Evolutionary conservation across 1,140 invertebrate species (phyloP), one percentile per base, ranked within the genome.

Genomic region (Drosophila obscura): DNA sequence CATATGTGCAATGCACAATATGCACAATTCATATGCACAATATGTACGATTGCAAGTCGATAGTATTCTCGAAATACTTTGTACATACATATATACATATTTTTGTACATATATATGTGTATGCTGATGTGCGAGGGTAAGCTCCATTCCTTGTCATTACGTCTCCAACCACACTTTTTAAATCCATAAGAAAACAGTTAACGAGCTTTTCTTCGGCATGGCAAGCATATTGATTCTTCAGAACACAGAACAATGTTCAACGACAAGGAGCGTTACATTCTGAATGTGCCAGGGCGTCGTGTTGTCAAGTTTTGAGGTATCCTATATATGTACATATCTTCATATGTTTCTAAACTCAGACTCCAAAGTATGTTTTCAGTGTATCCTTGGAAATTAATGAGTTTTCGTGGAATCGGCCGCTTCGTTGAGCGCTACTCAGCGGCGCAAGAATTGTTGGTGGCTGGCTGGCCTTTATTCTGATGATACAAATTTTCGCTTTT

Each of bases 341-440:
- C 19, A n/a, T 62, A 11, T 43, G 16, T 53, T 16, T 11, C 22
- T 43, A 15, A 19, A 46, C 61, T 46, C 24, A 19, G 49, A 56
- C 51, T 35, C n/a, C 19, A 46, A 62, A 19, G 19, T 19, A 19
- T 19, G 19, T 19, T 19, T 19, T 49, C 39, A 59, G 64, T 59
- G 65, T 76, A 83, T 83, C 72, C 72, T 83, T 83, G 72, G 60
- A 83, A 83, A 79, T 83, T 79, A 83, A 83, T 83, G 67, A 79
- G 63, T 79, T 79, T 83, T 83, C 80, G 60, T 65, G 64, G 80
- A 82, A 83, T 81, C 67, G 48, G 26, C 41, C 56, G 52, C 51
- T 60, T 46, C 45, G 57, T 61, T 73, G 46, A 50, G 63, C 39
- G 28, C 9, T 43, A 19, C 35, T 39, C 4, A 39, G 35, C 28